Conservation (phyloP, 2,797 vertebrate genomes). For the Phataginus tricuspis region DNA sequence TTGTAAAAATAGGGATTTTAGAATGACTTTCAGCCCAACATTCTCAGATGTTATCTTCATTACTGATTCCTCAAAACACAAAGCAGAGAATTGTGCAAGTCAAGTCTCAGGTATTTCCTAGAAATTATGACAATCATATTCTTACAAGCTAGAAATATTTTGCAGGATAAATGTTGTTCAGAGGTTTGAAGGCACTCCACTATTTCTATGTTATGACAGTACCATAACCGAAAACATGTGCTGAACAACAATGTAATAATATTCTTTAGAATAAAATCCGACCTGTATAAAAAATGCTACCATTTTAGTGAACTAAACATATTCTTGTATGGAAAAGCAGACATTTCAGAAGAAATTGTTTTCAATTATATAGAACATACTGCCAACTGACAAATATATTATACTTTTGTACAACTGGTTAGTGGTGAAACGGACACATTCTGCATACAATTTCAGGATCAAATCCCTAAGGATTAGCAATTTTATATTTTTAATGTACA, state of each 20-base stretch:
- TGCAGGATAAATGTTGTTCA: neutral
- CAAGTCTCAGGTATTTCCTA: neutral
- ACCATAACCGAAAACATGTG: neutral
- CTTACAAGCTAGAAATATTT: neutral
- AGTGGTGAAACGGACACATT: neutral
- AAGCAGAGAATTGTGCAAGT: neutral
- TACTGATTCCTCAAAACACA: neutral
- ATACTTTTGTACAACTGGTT: neutral
- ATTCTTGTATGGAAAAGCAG: conserved; percentile 30
- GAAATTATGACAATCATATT: neutral
- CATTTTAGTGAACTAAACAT: neutral
- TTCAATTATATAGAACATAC: conserved; percentile 26
- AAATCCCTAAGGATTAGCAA: neutral
- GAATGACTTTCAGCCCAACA: neutral
- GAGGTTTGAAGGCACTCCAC: neutral
- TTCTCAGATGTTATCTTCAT: neutral
- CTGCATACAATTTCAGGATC: neutral
- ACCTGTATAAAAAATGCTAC: neutral
- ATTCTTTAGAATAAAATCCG: conserved; percentile 8
- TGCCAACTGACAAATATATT: conserved; percentile 21
- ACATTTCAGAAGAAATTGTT: neutral
- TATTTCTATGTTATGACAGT: neutral
- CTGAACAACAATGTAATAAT: neutral
- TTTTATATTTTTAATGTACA: conserved; percentile 32
- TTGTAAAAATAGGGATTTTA: neutral